Percentiles rank a stretch among this genome's conserved stretches.
Evolutionary conservation across 1,140 invertebrate species (phyloP).

Genomic region (Microplitis demolitor): DNA sequence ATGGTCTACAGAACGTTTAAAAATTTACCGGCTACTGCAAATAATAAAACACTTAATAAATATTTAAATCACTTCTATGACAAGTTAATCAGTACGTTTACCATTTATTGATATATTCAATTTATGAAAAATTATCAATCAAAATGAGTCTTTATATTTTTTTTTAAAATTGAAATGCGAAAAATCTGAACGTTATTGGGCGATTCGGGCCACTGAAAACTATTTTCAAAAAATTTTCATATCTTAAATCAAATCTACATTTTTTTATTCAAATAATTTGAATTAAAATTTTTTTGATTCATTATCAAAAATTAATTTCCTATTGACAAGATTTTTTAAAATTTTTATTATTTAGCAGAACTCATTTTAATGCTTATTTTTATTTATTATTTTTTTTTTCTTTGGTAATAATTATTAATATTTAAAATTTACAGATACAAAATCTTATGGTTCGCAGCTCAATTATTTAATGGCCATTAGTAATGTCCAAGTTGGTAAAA

Average conservation of each 20-base stretch:
- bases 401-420: not conserved
- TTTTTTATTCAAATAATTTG: no score
- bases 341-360: no score
- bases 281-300: no score
- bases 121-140: not conserved
- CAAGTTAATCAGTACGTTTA: slow-evolving; percentile 38
- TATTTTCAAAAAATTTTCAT: no score
- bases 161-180: no score
- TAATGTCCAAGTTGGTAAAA: slow-evolving; percentile 39
- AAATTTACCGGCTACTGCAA: slow-evolving; percentile 15
- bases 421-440: slow-evolving; percentile 35
- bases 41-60: slow-evolving; percentile 13
- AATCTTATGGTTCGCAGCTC: slow-evolving; percentile 39
- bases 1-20: slow-evolving; percentile 50
- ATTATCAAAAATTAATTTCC: no score
- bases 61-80: slow-evolving; percentile 42
- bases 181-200: no score
- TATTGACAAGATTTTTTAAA: no score
- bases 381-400: no score
- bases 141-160: not conserved
- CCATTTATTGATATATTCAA: not conserved
- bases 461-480: slow-evolving; percentile 46
- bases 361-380: no score
- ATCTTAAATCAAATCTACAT: no score
- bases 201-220: no score